Conservation (phyloP, 2,888 invertebrate genomes). For the Oxyteleia sp. region DNA sequence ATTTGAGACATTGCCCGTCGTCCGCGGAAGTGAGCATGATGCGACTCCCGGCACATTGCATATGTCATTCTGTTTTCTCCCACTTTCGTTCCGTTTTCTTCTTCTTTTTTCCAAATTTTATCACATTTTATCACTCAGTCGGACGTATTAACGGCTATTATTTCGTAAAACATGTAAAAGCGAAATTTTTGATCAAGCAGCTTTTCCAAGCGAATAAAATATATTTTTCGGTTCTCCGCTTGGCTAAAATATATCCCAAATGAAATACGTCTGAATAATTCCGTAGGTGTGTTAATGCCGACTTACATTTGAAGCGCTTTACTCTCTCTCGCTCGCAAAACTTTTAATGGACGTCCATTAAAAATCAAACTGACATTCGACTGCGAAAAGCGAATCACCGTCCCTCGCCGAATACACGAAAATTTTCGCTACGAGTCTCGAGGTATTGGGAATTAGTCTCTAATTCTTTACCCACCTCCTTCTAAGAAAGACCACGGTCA, state of each 20-base stretch:
- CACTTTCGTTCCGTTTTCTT: conserved; percentile 40
- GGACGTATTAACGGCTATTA: conserved; percentile 19
- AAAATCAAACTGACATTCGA: conserved; percentile 72
- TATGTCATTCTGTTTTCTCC: conserved; percentile 37
- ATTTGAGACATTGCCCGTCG: conserved; percentile 52
- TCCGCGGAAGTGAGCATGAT: conserved; percentile 41
- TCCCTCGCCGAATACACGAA: conserved; percentile 49
- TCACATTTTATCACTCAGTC: conserved; percentile 48
- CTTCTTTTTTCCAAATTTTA: conserved; percentile 59
- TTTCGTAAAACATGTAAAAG: conserved; percentile 16
- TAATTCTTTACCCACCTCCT: conserved; percentile 73
- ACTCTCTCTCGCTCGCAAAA: conserved; percentile 48
- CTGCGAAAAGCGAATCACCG: conserved; percentile 66
- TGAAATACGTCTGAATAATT: conserved; percentile 63
- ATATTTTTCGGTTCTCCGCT: not conserved
- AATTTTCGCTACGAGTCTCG: conserved; percentile 64
- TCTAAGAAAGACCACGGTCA: conserved; percentile 71
- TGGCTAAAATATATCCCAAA: conserved; percentile 28
- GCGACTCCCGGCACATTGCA: conserved; percentile 43
- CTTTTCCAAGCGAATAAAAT: conserved; percentile 16
- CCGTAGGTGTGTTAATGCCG: conserved; percentile 55
- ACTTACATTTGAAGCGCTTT: conserved; percentile 45
- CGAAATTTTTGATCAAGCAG: conserved; percentile 30
- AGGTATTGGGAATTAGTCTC: conserved; percentile 73
- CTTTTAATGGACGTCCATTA: conserved; percentile 73